These are phyloP conservation scores for Grus americana DNA, from an alignment of 2,113 vertebrate genomes.

Conservation along the genomic window DNA sequence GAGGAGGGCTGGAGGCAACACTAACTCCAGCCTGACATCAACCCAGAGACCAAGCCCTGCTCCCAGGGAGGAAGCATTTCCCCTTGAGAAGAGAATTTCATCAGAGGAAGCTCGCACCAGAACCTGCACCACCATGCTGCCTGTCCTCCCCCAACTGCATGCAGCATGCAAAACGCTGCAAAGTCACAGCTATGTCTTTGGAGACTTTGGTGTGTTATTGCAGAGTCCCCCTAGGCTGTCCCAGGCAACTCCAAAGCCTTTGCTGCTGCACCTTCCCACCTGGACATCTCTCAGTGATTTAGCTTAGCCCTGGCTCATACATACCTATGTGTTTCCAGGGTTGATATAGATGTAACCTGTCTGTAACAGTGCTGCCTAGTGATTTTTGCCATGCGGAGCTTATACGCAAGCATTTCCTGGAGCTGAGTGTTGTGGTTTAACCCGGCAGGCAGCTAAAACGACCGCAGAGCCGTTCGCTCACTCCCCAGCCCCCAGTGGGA, in stretches of 20 bases:
- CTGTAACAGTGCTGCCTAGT: neutral
- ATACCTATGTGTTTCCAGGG: neutral
- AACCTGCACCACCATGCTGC: neutral
- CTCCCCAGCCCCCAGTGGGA: no score
- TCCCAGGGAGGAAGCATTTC: neutral
- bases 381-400: neutral
- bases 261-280: neutral
- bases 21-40: neutral
- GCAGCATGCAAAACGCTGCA: neutral
- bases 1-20: neutral
- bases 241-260: neutral
- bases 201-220: neutral
- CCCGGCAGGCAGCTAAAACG: no score
- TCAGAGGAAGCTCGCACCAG: neutral
- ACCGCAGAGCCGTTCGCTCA: no score
- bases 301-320: neutral
- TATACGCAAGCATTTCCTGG: neutral
- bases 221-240: neutral
- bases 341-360: rapidly evolving
- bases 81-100: neutral
- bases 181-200: neutral
- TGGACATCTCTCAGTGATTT: neutral
- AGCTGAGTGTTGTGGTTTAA: neutral
- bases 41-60: neutral
- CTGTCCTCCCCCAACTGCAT: neutral